These are phyloP conservation scores for Arctia plantaginis DNA, from an alignment of 2,888 invertebrate species.

Conservation along the genomic window DNA sequence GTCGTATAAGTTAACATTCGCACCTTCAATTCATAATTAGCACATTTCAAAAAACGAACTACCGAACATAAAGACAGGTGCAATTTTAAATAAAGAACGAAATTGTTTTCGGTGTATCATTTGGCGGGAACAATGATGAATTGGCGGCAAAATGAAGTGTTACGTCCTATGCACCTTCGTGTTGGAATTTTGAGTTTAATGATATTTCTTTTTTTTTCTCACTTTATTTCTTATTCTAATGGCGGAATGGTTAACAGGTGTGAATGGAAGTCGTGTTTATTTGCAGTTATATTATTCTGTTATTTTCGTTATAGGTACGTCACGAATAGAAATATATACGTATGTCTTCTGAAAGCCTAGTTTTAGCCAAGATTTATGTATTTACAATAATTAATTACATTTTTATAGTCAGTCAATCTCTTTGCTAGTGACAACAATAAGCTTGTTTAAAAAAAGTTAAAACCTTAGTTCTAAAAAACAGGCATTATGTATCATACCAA, in stretches of 20 bases:
- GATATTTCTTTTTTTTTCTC: conserved; percentile 22
- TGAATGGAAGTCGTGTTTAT: conserved; percentile 7
- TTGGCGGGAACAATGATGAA: conserved; percentile 50
- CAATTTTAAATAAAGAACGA: conserved; percentile 42
- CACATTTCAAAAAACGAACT: conserved; percentile 12
- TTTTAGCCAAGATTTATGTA: background rate
- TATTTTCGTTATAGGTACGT: background rate
- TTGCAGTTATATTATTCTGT: background rate
- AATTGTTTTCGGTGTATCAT: conserved; percentile 44
- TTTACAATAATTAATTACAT: background rate
- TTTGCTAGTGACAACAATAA: background rate
- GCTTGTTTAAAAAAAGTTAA: too few relatives aligned
- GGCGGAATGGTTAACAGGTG: conserved; percentile 24
- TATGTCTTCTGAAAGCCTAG: background rate
- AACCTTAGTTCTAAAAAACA: background rate
- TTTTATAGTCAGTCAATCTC: background rate
- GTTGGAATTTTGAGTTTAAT: conserved; percentile 28
- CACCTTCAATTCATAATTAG: conserved; percentile 16
- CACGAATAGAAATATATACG: background rate
- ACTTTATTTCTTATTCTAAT: conserved; percentile 29
- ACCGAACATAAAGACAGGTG: conserved; percentile 36
- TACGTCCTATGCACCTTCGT: conserved; percentile 41
- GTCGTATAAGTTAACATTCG: background rate
- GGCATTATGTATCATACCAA: background rate
- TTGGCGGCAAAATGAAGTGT: conserved; percentile 52